Evolutionary conservation across 2,797 vertebrate genomes (phyloP).

Genomic region (Hoplostethus atlanticus): DNA sequence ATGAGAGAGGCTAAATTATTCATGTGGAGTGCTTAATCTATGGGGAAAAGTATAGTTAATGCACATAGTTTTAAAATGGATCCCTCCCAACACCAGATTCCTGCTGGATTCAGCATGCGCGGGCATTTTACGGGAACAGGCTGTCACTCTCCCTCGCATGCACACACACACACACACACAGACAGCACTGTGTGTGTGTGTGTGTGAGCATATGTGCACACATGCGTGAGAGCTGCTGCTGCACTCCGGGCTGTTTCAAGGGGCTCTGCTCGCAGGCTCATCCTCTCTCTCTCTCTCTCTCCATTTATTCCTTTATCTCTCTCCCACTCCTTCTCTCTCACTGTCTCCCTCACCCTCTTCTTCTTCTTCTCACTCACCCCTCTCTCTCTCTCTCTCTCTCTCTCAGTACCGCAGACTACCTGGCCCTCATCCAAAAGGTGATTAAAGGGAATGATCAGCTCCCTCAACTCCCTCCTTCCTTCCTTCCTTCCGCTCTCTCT

Average conservation of each 20-base stretch:
- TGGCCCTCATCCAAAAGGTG: slow-evolving; percentile 98
- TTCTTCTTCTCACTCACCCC: slow-evolving; percentile 64
- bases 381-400: slow-evolving; percentile 63
- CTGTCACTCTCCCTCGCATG: slow-evolving; percentile 66
- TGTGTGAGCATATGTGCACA: slow-evolving; percentile 60
- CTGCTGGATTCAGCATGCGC: slow-evolving; percentile 97
- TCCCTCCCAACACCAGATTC: slow-evolving; percentile 92
- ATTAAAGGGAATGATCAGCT: slow-evolving; percentile 99
- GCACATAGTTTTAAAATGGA: slow-evolving; percentile 99
- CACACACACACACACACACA: slow-evolving; percentile 33
- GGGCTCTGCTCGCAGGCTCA: slow-evolving; percentile 78
- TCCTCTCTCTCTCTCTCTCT: slow-evolving; percentile 58
- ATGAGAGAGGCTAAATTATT: slow-evolving; percentile 99
- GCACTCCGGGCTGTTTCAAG: slow-evolving; percentile 88
- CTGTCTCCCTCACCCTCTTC: slow-evolving; percentile 50
- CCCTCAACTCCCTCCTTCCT: slow-evolving; percentile 81
- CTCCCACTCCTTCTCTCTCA: slow-evolving; percentile 75
- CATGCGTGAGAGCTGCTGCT: slow-evolving; percentile 81
- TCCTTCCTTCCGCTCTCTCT: slow-evolving; percentile 68
- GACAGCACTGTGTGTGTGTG: slow-evolving; percentile 4
- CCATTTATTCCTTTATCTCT: slow-evolving; percentile 57
- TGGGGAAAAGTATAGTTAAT: slow-evolving; percentile 99
- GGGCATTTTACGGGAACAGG: slow-evolving; percentile 94
- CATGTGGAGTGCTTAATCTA: slow-evolving; percentile 99
- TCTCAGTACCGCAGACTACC: slow-evolving; percentile 90